phyloP scores from a whole-genome alignment of 2,113 vertebrate species.

The Xenotilapia flavipinnis region DNA sequence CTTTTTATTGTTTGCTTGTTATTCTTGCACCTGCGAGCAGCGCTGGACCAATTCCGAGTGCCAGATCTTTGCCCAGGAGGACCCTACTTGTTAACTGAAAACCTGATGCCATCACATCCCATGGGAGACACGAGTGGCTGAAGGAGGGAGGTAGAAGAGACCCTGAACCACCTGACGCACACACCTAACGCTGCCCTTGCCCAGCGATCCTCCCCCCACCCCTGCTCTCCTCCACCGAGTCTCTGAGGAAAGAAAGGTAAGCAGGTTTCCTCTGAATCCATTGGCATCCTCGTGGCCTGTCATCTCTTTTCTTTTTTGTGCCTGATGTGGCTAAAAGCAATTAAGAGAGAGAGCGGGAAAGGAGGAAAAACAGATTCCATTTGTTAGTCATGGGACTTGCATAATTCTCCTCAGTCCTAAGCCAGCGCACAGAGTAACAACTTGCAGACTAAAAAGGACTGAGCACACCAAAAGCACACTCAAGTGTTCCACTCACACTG shows the following conservation, averaged over 20 bases:
- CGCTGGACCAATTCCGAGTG: conserved; percentile 46
- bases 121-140: conserved; percentile 66
- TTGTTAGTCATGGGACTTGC: conserved; percentile 70
- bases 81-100: conserved; percentile 39
- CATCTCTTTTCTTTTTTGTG: conserved; percentile 53
- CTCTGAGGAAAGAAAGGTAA: conserved; percentile 61
- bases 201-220: neutral
- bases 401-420: conserved; percentile 57
- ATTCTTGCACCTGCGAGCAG: conserved; percentile 39
- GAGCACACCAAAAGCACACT: neutral
- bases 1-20: neutral
- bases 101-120: conserved; percentile 50
- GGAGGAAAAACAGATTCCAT: conserved; percentile 49
- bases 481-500: neutral
- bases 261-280: neutral
- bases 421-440: conserved; percentile 26
- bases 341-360: conserved; percentile 34
- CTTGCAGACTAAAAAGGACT: conserved; percentile 53
- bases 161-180: conserved; percentile 54
- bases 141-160: conserved; percentile 63
- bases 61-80: conserved; percentile 26
- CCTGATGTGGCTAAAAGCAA: conserved; percentile 51
- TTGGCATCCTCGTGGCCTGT: conserved; percentile 22
- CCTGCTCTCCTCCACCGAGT: neutral
- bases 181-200: conserved; percentile 38